Conservation (phyloP, 2,113 vertebrate species). For the Sylvicapra grimmia region DNA sequence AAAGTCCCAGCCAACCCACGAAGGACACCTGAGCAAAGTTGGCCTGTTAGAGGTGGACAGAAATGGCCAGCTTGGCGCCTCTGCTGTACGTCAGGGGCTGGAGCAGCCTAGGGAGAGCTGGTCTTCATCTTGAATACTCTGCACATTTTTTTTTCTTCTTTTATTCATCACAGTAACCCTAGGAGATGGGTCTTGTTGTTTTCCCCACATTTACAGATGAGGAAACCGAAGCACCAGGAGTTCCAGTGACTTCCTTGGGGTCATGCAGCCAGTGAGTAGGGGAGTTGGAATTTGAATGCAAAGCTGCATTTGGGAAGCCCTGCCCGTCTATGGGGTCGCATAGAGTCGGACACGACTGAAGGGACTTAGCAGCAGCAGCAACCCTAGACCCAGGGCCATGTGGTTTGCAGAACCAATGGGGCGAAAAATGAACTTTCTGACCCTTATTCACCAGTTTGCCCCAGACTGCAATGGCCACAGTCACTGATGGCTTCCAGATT, state of each 20-base stretch:
- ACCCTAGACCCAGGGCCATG: not conserved
- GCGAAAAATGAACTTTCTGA: not conserved
- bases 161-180: not conserved
- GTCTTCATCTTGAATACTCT: not conserved
- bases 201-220: not conserved
- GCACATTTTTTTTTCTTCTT: not conserved
- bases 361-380: too few relatives aligned
- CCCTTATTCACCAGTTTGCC: fast-evolving
- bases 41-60: fast-evolving
- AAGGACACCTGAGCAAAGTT: not conserved
- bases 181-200: not conserved
- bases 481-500: too few relatives aligned
- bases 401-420: not conserved
- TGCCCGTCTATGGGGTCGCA: too few relatives aligned
- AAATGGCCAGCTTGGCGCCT: fast-evolving
- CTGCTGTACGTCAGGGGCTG: not conserved
- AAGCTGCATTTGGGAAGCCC: not conserved
- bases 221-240: not conserved
- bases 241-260: not conserved
- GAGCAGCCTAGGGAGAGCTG: not conserved
- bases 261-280: not conserved
- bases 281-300: fast-evolving
- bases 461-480: not conserved
- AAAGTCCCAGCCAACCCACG: not conserved
- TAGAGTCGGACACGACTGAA: too few relatives aligned